Conservation (phyloP, 2,888 invertebrate species). For the Phymatocera aterrima region DNA sequence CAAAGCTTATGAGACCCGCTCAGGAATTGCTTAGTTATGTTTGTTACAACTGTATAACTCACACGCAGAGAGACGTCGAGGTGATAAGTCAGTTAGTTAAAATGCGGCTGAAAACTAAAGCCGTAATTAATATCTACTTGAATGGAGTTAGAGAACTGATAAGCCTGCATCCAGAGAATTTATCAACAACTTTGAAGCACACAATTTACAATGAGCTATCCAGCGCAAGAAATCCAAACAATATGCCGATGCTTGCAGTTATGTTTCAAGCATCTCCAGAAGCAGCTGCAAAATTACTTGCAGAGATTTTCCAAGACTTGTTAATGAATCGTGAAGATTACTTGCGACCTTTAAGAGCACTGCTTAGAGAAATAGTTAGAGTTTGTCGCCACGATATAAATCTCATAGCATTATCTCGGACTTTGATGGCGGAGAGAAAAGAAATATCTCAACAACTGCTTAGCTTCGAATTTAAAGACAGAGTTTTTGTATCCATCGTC, state of each 20-base stretch:
- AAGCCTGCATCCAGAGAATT: constrained; percentile 87
- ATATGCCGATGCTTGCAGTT: constrained; percentile 93
- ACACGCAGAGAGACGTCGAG: constrained; percentile 81
- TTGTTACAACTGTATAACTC: constrained; percentile 91
- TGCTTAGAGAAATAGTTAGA: constrained; percentile 92
- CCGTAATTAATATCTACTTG: constrained; percentile 91
- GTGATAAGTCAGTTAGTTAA: constrained; percentile 91
- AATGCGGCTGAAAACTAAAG: constrained; percentile 95
- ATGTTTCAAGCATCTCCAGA: constrained; percentile 92
- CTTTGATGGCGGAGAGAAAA: constrained; percentile 82
- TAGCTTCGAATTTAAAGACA: constrained; percentile 85
- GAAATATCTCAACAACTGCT: constrained; percentile 80
- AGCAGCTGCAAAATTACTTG: constrained; percentile 87
- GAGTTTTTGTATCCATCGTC: constrained; percentile 88
- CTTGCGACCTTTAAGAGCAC: constrained; percentile 88
- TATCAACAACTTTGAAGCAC: constrained; percentile 90
- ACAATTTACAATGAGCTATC: constrained; percentile 97
- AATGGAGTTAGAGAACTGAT: constrained; percentile 94
- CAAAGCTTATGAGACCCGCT: constrained; percentile 93
- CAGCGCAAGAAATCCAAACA: constrained; percentile 94
- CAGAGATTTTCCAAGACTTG: constrained; percentile 91
- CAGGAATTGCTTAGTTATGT: constrained; percentile 94
- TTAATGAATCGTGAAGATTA: constrained; percentile 93
- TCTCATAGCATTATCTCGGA: constrained; percentile 86
- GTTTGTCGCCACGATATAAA: constrained; percentile 89